Base-by-base conservation (phyloP, 2,797 vertebrate genomes). In the Typhlichthys eigenmanni region DNA sequence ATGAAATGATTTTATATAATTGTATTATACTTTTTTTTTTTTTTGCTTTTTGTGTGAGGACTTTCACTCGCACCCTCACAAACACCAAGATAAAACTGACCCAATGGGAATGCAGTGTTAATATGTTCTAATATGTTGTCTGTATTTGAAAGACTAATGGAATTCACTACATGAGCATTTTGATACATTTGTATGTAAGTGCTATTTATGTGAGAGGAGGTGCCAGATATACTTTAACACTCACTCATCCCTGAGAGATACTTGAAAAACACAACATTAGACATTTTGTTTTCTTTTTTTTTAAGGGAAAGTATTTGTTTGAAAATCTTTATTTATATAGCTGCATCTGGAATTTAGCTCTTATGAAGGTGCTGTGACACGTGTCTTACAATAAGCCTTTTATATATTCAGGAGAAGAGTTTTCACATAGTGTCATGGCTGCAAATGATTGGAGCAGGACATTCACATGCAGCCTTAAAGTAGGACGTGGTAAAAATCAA, bases 131-230 rank as follows among this genome's bases (percentile, higher is more conserved):
- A 53, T 12, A 11, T 10, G 58, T 57, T 58, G 59, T 68, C 55
- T 67, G 60, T 72, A 76, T 71, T 72, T 13, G 19, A 24, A 51
- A 54, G 19, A 61, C 45, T 48, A 38, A 55, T 38, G 68, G 62
- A 72, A 71, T 69, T 64, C 76, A 85, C 83, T 82, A 82, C 79
- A 73, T 61, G 63, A 55, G 4, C 64, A 53, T 60, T 48, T 49
- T 45, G 7, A 19, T 34, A 46, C 13, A 17, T 71, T 29, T 72
- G 51, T 76, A 66, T 76, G 50, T 66, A 10, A 24, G 57, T 72
- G 34, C 66, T 84, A 72, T 84, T 82, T 83, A 68, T 74, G 62
- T 66, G 82, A 75, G 75, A 57, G 62, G 76, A 69, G 75, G 56
- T 34, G 72, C 38, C 17, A 70, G 60, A 74, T 61, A 57, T 51